Base-by-base conservation (phyloP, 2,113 vertebrate species). In the Callionymus lyra region DNA sequence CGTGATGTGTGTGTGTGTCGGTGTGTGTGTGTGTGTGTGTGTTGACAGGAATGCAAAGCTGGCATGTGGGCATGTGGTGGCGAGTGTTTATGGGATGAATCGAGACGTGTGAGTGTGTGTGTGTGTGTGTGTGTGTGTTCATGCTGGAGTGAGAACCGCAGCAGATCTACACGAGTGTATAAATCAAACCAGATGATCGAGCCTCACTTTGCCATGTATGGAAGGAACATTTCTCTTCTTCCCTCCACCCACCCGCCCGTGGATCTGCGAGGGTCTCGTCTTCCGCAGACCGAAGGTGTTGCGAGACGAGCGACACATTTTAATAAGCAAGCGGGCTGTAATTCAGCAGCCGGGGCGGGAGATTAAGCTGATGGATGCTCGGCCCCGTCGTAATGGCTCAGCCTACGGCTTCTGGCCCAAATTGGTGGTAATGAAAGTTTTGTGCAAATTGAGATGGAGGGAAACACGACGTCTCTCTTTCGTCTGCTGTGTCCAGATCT, bases 381-480 rank as follows among this genome's bases (percentile, higher is more conserved):
- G 56, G 60, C 53, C 62, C 59, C n/a, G n/a, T 52, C 60, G 73
- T 85, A 87, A 85, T 86, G 84, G 82, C 72, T 76, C 73, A 71
- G 78, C 82, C 78, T 79, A 67, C 61, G 73, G 72, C 77, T 73
- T 62, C 66, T 21, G 47, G 61, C 50, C 77, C 70, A 84, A 84
- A 81, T 83, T 82, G 74, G 77, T 65, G 68, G 81, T 87, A 85
- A 87, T 87, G 85, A 85, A 85, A 82, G 84, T 85, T 87, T 87
- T 87, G 84, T 87, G 85, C 83, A 87, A 85, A 87, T 87, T 74
- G 77, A 77, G 75, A 72, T 56, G 44, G 58, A 68, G 41, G 53
- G 70, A 74, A 74, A 67, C 63, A 69, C 56, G 59, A 50, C 67
- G 34, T 70, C 70, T 63, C 54, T 33, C 38, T 15, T 38, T 64